Evolutionary conservation across 2,888 invertebrate species (phyloP).

Genomic region (Synanthedon tipuliformis): DNA sequence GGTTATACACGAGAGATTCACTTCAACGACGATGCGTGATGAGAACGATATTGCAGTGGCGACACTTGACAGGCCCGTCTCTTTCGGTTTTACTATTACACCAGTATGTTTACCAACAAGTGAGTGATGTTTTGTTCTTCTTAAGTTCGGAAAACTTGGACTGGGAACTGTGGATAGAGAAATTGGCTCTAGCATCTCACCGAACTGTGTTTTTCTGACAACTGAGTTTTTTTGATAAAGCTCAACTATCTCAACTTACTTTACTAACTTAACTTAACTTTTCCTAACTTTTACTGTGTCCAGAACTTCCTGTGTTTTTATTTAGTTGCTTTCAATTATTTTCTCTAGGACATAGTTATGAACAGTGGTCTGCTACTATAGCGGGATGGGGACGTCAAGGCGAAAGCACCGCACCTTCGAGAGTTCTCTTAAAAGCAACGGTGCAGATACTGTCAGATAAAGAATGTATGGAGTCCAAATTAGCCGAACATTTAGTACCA

Average conservation of each 20-base stretch:
- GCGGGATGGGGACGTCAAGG: constrained; percentile 70
- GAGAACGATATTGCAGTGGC: constrained; percentile 72
- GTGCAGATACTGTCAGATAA: constrained; percentile 51
- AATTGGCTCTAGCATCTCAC: too few relatives aligned
- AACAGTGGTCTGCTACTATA: constrained; percentile 38
- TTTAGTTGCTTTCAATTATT: too few relatives aligned
- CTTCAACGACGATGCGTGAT: constrained; percentile 60
- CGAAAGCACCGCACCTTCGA: constrained; percentile 49
- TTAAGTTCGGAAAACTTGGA: neutral
- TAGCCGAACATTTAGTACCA: constrained; percentile 53
- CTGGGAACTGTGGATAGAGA: too few relatives aligned
- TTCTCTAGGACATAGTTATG: neutral
- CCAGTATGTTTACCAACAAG: constrained; percentile 64
- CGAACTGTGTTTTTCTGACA: too few relatives aligned
- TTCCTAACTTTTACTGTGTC: too few relatives aligned
- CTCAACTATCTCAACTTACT: too few relatives aligned
- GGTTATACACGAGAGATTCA: constrained; percentile 60
- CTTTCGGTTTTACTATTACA: constrained; percentile 46
- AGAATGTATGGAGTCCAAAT: constrained; percentile 48
- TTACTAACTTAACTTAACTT: too few relatives aligned
- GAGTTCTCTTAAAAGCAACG: constrained; percentile 52
- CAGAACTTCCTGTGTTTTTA: too few relatives aligned
- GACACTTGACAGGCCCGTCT: constrained; percentile 46
- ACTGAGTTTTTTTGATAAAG: too few relatives aligned
- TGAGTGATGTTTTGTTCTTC: constrained; percentile 30